Percentiles rank a stretch among this genome's conserved stretches.
These are phyloP conservation scores for Sebastes umbrosus DNA, from an alignment of 2,797 vertebrate species.

Conservation along the genomic window DNA sequence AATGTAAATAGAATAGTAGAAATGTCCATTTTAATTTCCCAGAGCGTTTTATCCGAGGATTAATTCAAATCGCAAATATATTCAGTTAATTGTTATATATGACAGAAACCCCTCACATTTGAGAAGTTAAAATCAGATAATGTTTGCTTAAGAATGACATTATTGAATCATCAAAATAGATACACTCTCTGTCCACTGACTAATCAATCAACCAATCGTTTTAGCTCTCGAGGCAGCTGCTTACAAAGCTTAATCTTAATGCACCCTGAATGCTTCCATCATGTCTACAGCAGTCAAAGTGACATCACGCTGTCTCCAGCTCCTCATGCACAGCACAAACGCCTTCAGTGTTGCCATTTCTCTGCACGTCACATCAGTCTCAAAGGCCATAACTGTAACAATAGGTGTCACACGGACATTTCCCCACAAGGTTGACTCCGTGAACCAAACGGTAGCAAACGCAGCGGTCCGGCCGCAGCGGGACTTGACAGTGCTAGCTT, in stretches of 20 bases:
- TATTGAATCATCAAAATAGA: not conserved
- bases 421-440: conserved; percentile 19
- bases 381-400: conserved; percentile 13
- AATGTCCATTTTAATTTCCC: not conserved
- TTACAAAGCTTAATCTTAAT: not conserved
- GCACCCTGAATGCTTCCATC: not conserved
- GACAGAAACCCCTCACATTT: no score
- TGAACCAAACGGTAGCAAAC: conserved; percentile 9
- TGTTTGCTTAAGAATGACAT: not conserved
- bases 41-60: not conserved
- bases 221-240: no score
- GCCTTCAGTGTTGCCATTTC: not conserved
- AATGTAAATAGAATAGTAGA: not conserved
- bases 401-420: conserved; percentile 41
- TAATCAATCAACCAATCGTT: not conserved
- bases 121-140: not conserved
- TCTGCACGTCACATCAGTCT: conserved; percentile 10
- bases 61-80: not conserved
- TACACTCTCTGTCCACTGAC: not conserved
- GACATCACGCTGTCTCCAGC: not conserved
- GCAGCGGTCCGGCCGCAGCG: not conserved
- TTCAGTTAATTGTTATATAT: not conserved
- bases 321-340: not conserved
- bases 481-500: conserved; percentile 9
- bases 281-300: not conserved